Conservation (phyloP, 2,113 vertebrate species). For the Otis tarda region DNA sequence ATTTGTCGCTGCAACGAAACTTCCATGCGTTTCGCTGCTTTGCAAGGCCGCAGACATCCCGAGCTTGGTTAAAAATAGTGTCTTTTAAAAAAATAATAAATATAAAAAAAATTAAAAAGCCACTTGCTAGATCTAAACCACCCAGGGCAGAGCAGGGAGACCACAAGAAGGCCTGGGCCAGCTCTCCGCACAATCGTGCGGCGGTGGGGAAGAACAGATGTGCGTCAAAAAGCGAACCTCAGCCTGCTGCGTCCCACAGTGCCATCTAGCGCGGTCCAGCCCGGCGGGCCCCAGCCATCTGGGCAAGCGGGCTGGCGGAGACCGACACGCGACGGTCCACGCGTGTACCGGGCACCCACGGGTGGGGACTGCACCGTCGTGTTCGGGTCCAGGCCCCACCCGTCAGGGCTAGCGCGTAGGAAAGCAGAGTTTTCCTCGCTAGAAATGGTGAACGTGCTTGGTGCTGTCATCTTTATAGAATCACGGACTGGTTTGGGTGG, state of each 20-base stretch:
- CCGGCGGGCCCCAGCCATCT: background rate
- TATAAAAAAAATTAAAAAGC: background rate
- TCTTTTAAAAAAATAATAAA: background rate
- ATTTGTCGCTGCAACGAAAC: background rate
- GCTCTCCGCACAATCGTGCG: background rate
- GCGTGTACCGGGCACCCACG: too few relatives aligned
- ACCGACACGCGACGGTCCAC: background rate
- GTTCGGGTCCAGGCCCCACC: background rate
- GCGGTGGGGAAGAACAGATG: background rate
- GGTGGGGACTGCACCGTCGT: accelerated
- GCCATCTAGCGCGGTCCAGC: conserved; percentile 70
- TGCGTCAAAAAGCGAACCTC: background rate
- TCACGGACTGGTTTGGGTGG: too few relatives aligned
- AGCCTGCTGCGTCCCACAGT: conserved; percentile 42
- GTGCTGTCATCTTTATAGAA: too few relatives aligned
- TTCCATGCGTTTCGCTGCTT: background rate
- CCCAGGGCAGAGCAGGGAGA: background rate
- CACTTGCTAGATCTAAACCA: background rate
- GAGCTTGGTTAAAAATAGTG: background rate
- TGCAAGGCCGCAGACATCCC: background rate
- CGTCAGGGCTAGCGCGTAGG: too few relatives aligned
- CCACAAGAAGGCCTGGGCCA: background rate
- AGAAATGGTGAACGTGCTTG: accelerated
- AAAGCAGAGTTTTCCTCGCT: background rate
- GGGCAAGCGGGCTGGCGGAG: background rate